phyloP scores from a whole-genome alignment of 1,140 invertebrate genomes.

The silkworm (Bombyx mori) region ASM3026992v2 NC_085128.1:6330501-6331000 shows the following conservation, averaged over 20 bases:
- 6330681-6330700: too few species aligned
- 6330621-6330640: too few species aligned
- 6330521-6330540: too few species aligned
- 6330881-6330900: conserved; percentile 7
- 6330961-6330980: conserved; percentile 35
- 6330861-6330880: conserved; percentile 15
- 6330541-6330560: too few species aligned
- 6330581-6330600: too few species aligned
- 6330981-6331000: conserved; percentile 54
- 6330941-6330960: background rate
- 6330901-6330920: too few species aligned
- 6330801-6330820: conserved; percentile 27
- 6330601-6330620: too few species aligned
- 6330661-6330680: too few species aligned
- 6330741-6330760: background rate
- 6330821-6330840: conserved; percentile 38
- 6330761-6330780: conserved; percentile 1
- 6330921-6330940: background rate
- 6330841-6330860: conserved; percentile 18
- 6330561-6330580: too few species aligned
- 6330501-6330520: too few species aligned
- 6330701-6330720: background rate
- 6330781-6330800: background rate
- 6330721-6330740: background rate
- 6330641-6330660: too few species aligned